These are phyloP conservation scores for Labrus mixtus DNA, from an alignment of 2,113 vertebrate species.

Conservation along the genomic window DNA sequence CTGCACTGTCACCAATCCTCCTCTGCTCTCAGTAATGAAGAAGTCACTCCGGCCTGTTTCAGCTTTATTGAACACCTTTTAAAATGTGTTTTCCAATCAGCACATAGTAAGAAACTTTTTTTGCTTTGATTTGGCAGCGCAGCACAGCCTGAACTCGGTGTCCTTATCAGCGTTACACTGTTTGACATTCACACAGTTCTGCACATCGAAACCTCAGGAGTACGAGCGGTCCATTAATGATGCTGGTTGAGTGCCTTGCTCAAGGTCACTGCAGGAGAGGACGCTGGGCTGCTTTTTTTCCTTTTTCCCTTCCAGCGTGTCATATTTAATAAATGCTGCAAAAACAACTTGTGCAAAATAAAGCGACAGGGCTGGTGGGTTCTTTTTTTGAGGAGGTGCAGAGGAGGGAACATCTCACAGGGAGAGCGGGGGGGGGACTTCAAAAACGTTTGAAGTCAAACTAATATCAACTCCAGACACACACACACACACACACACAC, in stretches of 20 bases:
- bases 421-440: slow-evolving; percentile 5
- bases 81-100: no score
- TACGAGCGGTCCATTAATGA: slow-evolving; percentile 10
- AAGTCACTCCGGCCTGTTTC: background rate
- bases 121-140: background rate
- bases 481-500: no score
- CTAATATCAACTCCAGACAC: slow-evolving; percentile 37
- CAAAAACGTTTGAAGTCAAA: slow-evolving; percentile 52
- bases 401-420: background rate
- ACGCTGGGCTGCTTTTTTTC: background rate
- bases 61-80: no score
- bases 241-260: slow-evolving; percentile 55
- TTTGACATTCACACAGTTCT: slow-evolving; percentile 33
- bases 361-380: background rate
- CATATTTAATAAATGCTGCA: slow-evolving; percentile 25
- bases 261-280: slow-evolving; percentile 53
- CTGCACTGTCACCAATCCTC: background rate
- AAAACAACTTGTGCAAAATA: slow-evolving; percentile 15
- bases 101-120: background rate
- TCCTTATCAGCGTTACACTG: background rate
- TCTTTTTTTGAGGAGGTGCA: background rate
- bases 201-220: slow-evolving; percentile 23
- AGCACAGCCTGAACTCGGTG: background rate
- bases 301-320: background rate
- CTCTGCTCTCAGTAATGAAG: background rate